Evolutionary conservation across 2,113 vertebrate genomes (phyloP).

Genomic region (Pachycephala philippinensis): DNA sequence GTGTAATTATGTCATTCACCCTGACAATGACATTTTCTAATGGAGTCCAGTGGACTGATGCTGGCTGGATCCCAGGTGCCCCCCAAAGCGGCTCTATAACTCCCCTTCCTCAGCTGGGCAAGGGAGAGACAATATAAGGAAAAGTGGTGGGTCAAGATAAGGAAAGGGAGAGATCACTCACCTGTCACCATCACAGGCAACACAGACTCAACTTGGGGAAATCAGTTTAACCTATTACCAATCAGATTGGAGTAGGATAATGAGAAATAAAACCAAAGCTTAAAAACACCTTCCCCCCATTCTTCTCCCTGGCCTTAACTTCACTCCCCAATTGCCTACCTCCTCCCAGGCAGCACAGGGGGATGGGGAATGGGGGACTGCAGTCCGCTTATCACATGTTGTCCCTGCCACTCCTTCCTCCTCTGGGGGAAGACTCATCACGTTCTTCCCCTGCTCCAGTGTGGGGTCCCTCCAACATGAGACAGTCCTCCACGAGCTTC

Average conservation of each 20-base stretch:
- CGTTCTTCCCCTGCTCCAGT: neutral
- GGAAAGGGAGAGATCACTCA: neutral
- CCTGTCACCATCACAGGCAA: fast-evolving
- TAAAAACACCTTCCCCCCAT: neutral
- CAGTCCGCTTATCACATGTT: fast-evolving
- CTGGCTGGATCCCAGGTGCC: neutral
- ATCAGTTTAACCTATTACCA: neutral
- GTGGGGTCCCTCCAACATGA: neutral
- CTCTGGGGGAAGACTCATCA: neutral
- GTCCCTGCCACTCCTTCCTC: neutral
- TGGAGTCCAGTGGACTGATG: neutral
- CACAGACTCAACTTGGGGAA: fast-evolving
- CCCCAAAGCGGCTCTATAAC: neutral
- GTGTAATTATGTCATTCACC: neutral
- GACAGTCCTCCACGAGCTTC: neutral
- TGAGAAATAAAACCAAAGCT: neutral
- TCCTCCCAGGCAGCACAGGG: neutral
- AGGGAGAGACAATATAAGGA: neutral
- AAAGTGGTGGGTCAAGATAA: neutral
- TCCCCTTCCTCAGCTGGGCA: neutral
- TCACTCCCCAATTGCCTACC: neutral
- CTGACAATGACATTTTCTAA: neutral
- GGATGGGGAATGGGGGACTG: neutral
- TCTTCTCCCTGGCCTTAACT: neutral
- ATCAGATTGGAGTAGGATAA: neutral